Conservation (phyloP, 1,140 invertebrate genomes). For the Drosophila bocki region DNA sequence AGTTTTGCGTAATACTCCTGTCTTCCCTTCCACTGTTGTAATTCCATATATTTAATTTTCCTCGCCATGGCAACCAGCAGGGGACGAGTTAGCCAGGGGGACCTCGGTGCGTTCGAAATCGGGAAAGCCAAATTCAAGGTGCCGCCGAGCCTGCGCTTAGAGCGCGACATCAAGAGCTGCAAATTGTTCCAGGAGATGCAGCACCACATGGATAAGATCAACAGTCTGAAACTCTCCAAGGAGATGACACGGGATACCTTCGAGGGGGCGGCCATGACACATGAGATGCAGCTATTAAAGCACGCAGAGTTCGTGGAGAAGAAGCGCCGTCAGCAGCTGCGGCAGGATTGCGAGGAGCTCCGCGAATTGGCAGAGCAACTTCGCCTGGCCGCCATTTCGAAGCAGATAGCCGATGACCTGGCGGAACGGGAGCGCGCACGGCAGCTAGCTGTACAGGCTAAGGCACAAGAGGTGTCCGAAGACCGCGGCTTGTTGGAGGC, state of each 20-base stretch:
- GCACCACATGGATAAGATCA: conserved; percentile 9
- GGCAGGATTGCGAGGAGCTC: conserved; percentile 54
- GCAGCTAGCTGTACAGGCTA: conserved; percentile 11
- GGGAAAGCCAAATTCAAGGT: conserved; percentile 8
- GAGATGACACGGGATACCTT: conserved; percentile 20
- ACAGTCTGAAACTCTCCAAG: conserved; percentile 13
- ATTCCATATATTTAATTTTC: conserved; percentile 6
- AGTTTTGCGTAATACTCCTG: background rate
- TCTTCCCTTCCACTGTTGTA: background rate
- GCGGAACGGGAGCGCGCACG: conserved; percentile 5
- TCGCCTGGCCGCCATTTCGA: conserved; percentile 63
- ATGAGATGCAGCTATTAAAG: conserved; percentile 55
- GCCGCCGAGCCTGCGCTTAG: conserved; percentile 1
- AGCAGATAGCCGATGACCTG: conserved; percentile 53
- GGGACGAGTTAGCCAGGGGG: background rate
- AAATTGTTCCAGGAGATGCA: conserved; percentile 11
- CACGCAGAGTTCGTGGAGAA: conserved; percentile 50
- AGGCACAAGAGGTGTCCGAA: conserved; percentile 33
- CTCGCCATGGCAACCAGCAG: conserved; percentile 22
- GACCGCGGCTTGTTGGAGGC: conserved; percentile 23
- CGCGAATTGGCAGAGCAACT: conserved; percentile 56
- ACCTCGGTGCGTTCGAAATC: conserved; percentile 1
- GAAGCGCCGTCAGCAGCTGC: conserved; percentile 60
- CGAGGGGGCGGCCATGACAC: conserved; percentile 27
- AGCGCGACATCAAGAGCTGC: background rate